phyloP scores from a whole-genome alignment of 2,888 invertebrate genomes.

The Crossocerus cetratus region DNA sequence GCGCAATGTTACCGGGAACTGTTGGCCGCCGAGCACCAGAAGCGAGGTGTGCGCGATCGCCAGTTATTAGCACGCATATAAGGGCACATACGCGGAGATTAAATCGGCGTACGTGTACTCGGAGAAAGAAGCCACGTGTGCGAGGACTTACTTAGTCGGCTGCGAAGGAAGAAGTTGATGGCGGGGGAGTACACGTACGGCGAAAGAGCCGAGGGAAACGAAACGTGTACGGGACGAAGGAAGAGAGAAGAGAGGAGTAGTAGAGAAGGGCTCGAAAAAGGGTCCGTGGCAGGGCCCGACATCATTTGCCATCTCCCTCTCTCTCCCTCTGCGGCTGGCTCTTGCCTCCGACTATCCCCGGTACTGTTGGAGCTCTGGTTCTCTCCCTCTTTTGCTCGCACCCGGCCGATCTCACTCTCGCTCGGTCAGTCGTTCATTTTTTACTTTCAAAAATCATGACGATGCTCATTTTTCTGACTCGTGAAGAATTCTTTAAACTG shows the following conservation, averaged over 20 bases:
- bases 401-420: constrained; percentile 11
- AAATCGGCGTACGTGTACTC: constrained; percentile 40
- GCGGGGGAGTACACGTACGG: not conserved
- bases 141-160: constrained; percentile 16
- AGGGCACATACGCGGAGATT: constrained; percentile 24
- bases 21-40: not conserved
- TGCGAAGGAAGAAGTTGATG: too few relatives aligned
- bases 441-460: constrained; percentile 78
- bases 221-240: not conserved
- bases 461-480: constrained; percentile 77
- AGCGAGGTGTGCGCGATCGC: constrained; percentile 21
- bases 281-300: constrained; percentile 40
- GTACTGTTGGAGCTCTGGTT: constrained; percentile 2
- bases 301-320: constrained; percentile 20
- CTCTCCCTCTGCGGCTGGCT: not conserved
- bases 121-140: constrained; percentile 42
- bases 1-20: not conserved
- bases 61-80: constrained; percentile 53
- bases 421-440: constrained; percentile 72
- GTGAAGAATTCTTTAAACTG: constrained; percentile 76
- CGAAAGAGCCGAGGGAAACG: not conserved
- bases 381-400: constrained; percentile 26
- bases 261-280: constrained; percentile 49
- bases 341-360: not conserved
- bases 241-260: not conserved